A percentile compares a stretch with the other conserved stretches of the same genome.
These are phyloP conservation scores for Apis mellifera DNA, from an alignment of 1,140 invertebrate genomes.

Conservation along the genomic window Amel_HAv3.1 CM009935.2:8318001-8318500, in stretches of 20 bases:
- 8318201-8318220: no score
- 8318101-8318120: background rate
- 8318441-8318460: no score
- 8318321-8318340: no score
- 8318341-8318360: background rate
- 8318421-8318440: background rate
- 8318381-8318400: background rate
- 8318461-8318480: no score
- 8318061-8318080: constrained; percentile 16
- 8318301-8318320: no score
- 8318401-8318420: background rate
- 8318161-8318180: background rate
- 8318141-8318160: no score
- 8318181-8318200: background rate
- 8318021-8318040: background rate
- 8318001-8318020: constrained; percentile 24
- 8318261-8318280: background rate
- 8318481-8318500: no score
- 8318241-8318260: background rate
- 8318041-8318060: constrained; percentile 5
- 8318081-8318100: background rate
- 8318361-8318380: background rate
- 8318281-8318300: background rate
- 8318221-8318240: background rate
- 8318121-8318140: background rate